Percentiles rank a stretch among this genome's conserved stretches.
These are phyloP conservation scores for Orycteropus afer DNA, from an alignment of 2,113 vertebrate species.

Conservation along the genomic window DNA sequence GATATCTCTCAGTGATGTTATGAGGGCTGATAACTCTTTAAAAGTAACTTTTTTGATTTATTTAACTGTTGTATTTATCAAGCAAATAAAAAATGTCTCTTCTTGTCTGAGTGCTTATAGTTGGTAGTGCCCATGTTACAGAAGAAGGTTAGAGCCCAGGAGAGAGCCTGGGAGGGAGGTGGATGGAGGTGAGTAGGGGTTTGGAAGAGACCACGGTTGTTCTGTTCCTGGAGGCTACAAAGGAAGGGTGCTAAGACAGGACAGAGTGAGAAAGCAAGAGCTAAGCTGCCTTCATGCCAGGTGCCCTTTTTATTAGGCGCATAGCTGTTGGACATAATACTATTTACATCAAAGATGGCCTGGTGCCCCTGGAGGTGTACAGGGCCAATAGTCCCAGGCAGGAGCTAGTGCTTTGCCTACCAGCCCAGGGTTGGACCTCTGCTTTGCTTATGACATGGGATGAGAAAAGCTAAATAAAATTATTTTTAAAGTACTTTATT, in stretches of 20 bases:
- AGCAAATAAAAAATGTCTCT: conserved; percentile 75
- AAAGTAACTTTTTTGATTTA: conserved; percentile 86
- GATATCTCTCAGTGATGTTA: conserved; percentile 80
- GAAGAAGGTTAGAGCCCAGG: background rate
- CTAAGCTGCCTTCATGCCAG: background rate
- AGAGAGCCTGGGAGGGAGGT: background rate
- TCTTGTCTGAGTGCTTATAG: conserved; percentile 27
- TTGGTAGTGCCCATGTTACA: background rate
- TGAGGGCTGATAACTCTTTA: conserved; percentile 77
- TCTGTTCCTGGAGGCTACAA: too few relatives aligned
- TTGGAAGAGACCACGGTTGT: background rate
- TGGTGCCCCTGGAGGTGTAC: too few relatives aligned
- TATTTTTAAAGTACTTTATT: background rate
- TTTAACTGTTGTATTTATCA: conserved; percentile 83
- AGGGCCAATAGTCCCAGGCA: background rate
- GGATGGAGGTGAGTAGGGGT: background rate
- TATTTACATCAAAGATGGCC: rapidly evolving
- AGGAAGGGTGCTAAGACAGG: background rate
- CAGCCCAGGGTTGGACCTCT: background rate
- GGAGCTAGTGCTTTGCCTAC: background rate
- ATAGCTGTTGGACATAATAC: background rate
- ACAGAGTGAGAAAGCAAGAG: background rate
- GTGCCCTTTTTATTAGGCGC: background rate
- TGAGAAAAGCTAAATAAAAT: background rate
- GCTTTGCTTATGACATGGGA: background rate